These are phyloP conservation scores for Phaetusa simplex DNA, from an alignment of 2,113 vertebrate species.

Conservation along the genomic window DNA sequence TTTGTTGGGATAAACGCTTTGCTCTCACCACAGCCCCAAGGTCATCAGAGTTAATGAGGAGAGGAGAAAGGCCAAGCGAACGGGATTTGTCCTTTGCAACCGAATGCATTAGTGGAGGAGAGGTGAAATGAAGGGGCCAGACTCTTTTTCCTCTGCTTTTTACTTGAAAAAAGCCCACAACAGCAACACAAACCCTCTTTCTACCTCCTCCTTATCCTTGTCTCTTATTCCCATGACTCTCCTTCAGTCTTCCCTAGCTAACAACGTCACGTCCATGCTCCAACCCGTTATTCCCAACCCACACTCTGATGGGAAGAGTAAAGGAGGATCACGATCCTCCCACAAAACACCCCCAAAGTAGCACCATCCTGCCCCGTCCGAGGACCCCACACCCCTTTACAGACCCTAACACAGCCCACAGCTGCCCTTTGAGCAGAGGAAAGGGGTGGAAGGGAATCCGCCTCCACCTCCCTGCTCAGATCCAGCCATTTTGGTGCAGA, in stretches of 20 bases:
- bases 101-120: not conserved
- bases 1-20: conserved; percentile 59
- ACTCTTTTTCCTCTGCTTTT: not conserved
- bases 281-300: not conserved
- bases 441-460: not conserved
- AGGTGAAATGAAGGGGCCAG: conserved; percentile 39
- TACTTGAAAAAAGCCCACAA: not conserved
- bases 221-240: not conserved
- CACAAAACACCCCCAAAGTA: not conserved
- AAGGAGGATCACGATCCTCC: not conserved
- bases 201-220: not conserved
- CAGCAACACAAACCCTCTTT: not conserved
- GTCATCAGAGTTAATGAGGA: conserved; percentile 61
- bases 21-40: conserved; percentile 9
- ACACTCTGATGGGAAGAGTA: not conserved
- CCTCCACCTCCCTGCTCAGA: not conserved
- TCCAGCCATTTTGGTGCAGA: conserved; percentile 67
- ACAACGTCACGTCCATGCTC: not conserved
- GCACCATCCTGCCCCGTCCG: accelerated
- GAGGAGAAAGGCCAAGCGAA: conserved; percentile 56
- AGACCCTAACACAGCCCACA: not conserved
- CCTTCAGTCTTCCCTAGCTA: not conserved
- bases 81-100: conserved; percentile 38
- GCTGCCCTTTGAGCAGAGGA: not conserved
- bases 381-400: not conserved